Conservation (phyloP, 2,797 vertebrate genomes). For the Podarcis siculus region DNA sequence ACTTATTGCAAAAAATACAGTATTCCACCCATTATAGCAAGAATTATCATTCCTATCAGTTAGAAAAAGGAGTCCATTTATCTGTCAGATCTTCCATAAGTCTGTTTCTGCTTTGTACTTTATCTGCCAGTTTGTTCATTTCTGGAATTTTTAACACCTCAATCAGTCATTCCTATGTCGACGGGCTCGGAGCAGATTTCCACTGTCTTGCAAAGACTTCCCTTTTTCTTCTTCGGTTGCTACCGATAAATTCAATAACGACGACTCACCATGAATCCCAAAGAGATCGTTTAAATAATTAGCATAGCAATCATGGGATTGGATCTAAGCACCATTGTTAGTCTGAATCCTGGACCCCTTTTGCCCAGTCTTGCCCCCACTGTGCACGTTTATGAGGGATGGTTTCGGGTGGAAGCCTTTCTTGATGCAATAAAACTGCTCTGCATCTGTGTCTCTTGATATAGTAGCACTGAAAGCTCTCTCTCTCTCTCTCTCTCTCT, state of each 20-base stretch:
- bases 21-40: not conserved
- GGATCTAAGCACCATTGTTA: not conserved
- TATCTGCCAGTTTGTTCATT: slow-evolving; percentile 7
- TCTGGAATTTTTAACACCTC: not conserved
- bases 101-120: not conserved
- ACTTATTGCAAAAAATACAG: not conserved
- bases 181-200: not conserved
- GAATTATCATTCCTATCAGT: not conserved
- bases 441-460: not conserved
- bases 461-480: too few relatives aligned
- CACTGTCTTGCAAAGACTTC: too few relatives aligned
- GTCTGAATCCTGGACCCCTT: not conserved
- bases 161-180: not conserved
- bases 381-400: not conserved
- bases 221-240: too few relatives aligned
- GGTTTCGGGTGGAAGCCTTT: not conserved
- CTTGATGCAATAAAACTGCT: not conserved
- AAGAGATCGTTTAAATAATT: too few relatives aligned
- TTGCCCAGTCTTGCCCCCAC: not conserved
- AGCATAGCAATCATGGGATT: not conserved
- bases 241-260: too few relatives aligned
- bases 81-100: not conserved
- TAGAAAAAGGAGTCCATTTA: slow-evolving; percentile 2
- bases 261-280: not conserved
- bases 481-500: not conserved